phyloP scores from a whole-genome alignment of 2,888 invertebrate genomes.

The Trachelus stipa region DNA sequence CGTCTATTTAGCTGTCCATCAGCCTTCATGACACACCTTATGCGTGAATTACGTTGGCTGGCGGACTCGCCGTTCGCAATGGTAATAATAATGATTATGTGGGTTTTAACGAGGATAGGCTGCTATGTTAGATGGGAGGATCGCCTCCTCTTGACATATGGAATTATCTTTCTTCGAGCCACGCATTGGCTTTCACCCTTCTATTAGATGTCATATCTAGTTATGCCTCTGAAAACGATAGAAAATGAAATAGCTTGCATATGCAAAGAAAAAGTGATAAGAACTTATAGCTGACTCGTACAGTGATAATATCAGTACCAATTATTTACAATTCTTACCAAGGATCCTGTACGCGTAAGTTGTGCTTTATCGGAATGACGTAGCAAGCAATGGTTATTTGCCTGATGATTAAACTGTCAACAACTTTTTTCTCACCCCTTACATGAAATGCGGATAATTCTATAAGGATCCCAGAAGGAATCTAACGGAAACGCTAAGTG shows the following conservation, averaged over 20 bases:
- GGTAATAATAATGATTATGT: slow-evolving; percentile 26
- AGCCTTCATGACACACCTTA: slow-evolving; percentile 18
- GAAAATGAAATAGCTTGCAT: neutral
- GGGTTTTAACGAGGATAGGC: slow-evolving; percentile 24
- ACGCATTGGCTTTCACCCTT: slow-evolving; percentile 21
- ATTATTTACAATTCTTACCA: neutral
- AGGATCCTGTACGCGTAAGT: neutral
- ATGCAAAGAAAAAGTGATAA: neutral
- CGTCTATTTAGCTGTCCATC: neutral
- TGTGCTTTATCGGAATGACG: neutral
- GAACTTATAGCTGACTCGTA: neutral
- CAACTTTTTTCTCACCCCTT: neutral
- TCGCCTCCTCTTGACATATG: neutral
- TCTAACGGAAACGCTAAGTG: neutral
- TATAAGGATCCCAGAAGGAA: neutral
- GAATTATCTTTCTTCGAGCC: neutral
- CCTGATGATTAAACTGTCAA: neutral
- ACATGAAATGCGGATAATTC: neutral
- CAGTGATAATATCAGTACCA: neutral
- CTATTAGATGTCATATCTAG: slow-evolving; percentile 4
- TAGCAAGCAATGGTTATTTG: neutral
- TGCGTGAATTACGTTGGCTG: slow-evolving; percentile 22
- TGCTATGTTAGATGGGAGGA: slow-evolving; percentile 17
- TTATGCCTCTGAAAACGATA: neutral
- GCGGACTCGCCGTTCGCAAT: slow-evolving; percentile 20